Base-by-base conservation (phyloP, 2,113 vertebrate genomes). In the Chloroceryle aenea region DNA sequence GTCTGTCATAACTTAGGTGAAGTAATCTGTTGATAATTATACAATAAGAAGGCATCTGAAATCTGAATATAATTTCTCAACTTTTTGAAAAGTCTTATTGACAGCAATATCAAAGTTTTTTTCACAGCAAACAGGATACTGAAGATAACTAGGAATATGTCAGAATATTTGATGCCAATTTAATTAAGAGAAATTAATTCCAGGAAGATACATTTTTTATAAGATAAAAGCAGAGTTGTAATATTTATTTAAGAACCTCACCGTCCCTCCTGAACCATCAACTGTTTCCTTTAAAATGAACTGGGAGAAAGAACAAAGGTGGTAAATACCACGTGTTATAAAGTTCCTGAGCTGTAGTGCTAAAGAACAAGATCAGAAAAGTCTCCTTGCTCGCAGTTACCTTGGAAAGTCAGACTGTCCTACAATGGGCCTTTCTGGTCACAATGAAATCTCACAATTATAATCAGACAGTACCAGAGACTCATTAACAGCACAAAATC, bases 11-110 rank as follows among this genome's bases (percentile, higher is more conserved):
- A 97, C 92, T 89, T 97, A 98, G 97, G 97, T 98, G 95, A 97
- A 98, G 96, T 95, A 98, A 98, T 98, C 95, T 97, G 95, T 96
- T 98, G 97, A 98, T 98, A 98, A 98, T 98, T 98, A 92, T 92
- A 96, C 90, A 98, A 97, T 97, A 96, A 97, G 95, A 97, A 95
- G 59, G 68, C 95, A 96, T 96, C 75, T 95, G 92, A 98, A 97
- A 98, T 89, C 73, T 94, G 96, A 96, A 93, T 94, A 26, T 80
- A 8, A 91, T 86, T 68, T 95, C 53, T 48, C 93, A 97, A 97
- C 82, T 96, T 97, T 93, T 32, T 7, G 23, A 79, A 80, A 97
- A 95, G 40, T 78, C 47, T 89, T 68, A 50, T 73, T 90, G 93
- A 92, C 90, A 93, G 64, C 38, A 94, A 92, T 96, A 94, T 58